Percentiles rank a stretch among this genome's conserved stretches.
Evolutionary conservation across 2,113 vertebrate species (phyloP).

Genomic region (Oncorhynchus keta): DNA sequence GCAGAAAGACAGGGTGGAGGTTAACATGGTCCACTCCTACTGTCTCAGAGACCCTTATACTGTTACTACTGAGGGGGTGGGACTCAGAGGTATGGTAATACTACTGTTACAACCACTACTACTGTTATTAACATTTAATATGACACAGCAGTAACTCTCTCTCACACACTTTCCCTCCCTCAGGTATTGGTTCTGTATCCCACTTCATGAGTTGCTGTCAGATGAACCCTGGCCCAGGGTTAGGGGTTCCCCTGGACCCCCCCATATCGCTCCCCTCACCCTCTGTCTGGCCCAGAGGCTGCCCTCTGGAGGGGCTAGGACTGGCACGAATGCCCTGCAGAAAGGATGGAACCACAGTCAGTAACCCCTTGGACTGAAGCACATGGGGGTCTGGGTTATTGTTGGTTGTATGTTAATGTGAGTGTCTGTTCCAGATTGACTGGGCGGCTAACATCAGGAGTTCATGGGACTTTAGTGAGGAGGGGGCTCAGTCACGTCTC

Average conservation of each 20-base stretch:
- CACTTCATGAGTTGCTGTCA: constrained; percentile 73
- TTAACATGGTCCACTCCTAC: constrained; percentile 68
- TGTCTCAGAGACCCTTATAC: constrained; percentile 71
- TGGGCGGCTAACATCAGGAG: constrained; percentile 70
- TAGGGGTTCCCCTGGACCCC: constrained; percentile 60
- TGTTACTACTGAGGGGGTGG: constrained; percentile 70
- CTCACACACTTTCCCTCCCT: constrained; percentile 7
- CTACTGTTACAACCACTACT: neutral
- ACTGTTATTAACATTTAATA: neutral
- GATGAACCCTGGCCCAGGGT: constrained; percentile 56
- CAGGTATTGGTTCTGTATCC: constrained; percentile 75
- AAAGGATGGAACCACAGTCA: constrained; percentile 71
- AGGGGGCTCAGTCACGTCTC: constrained; percentile 62
- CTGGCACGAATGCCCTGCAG: constrained; percentile 72
- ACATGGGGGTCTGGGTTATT: neutral
- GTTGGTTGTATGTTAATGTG: neutral
- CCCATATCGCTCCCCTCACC: constrained; percentile 63
- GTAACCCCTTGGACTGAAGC: constrained; percentile 14
- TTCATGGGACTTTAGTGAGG: constrained; percentile 74
- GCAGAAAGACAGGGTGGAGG: constrained; percentile 56
- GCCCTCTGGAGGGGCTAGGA: constrained; percentile 51
- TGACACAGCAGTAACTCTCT: neutral
- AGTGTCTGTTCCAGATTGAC: constrained; percentile 60
- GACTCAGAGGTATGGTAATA: constrained; percentile 67
- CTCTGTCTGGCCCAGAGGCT: constrained; percentile 56